phyloP scores from a whole-genome alignment of 2,113 vertebrate species.

The Orycteropus afer region DNA sequence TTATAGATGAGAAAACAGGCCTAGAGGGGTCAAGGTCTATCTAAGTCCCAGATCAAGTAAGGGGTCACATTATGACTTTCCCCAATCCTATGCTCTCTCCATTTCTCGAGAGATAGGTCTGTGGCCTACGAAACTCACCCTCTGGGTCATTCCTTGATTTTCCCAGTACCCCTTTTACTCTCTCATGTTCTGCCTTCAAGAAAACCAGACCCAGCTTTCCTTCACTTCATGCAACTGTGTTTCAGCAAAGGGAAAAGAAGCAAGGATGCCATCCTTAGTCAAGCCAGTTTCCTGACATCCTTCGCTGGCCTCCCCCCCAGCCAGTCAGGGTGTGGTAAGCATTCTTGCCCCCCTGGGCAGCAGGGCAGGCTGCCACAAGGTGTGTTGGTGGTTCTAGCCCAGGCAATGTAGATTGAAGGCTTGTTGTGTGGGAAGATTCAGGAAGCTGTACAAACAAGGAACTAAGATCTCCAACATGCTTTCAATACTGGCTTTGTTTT shows the following conservation, averaged over 20 bases:
- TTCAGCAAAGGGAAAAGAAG: not conserved
- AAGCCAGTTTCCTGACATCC: not conserved
- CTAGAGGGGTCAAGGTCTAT: not conserved
- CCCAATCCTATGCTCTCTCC: not conserved
- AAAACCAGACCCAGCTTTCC: not conserved
- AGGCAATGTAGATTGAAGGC: not conserved
- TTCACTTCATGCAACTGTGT: not conserved
- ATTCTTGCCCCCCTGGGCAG: not conserved
- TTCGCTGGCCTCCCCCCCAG: not conserved
- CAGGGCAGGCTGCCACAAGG: not conserved
- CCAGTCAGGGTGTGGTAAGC: not conserved
- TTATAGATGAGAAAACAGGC: not conserved
- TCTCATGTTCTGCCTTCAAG: not conserved
- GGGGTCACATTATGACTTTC: too few species aligned
- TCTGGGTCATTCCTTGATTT: not conserved
- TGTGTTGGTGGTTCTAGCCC: not conserved
- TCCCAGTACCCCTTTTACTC: not conserved
- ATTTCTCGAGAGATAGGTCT: not conserved
- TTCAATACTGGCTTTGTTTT: slow-evolving; percentile 51
- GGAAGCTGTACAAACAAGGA: slow-evolving; percentile 10
- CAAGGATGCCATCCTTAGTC: not conserved
- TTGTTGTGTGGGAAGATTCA: not conserved
- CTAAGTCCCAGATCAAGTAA: not conserved
- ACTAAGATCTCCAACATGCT: not conserved
- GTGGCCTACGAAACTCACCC: not conserved